Conservation (phyloP, 1,140 invertebrate genomes). For the Zaprionus camerounensis region DNA sequence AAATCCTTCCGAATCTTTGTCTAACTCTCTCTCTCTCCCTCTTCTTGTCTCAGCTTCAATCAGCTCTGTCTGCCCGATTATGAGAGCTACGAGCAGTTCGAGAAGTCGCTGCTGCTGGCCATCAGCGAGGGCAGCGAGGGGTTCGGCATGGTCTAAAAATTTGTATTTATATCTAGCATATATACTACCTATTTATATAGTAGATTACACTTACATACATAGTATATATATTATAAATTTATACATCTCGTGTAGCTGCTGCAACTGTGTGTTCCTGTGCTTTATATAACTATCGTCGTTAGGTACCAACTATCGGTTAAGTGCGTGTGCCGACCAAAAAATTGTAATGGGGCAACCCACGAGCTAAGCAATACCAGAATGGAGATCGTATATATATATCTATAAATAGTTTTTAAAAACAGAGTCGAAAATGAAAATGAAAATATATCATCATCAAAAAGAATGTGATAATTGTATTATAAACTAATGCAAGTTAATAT, state of each 20-base stretch:
- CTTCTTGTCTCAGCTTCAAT: conserved; percentile 90
- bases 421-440: conserved; percentile 59
- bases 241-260: conserved; percentile 49
- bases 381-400: conserved; percentile 36
- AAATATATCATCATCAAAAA: conserved; percentile 81
- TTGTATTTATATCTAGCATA: neutral
- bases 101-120: conserved; percentile 94
- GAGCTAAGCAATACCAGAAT: conserved; percentile 11
- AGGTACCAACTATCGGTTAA: conserved; percentile 57
- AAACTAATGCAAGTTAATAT: conserved; percentile 75
- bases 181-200: conserved; percentile 12
- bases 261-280: conserved; percentile 73
- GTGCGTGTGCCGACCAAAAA: conserved; percentile 49
- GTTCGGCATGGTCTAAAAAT: conserved; percentile 94
- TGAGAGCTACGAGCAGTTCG: conserved; percentile 96
- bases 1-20: neutral
- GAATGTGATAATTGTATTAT: conserved; percentile 82
- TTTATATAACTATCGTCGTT: conserved; percentile 54
- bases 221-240: conserved; percentile 36
- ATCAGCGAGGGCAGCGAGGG: conserved; percentile 98
- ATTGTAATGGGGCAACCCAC: neutral
- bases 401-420: conserved; percentile 49
- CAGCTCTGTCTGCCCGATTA: conserved; percentile 98
- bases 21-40: neutral
- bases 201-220: neutral